Percentiles rank a stretch among this genome's conserved stretches.
These are phyloP conservation scores for Scortum barcoo DNA, from an alignment of 2,113 vertebrate species.

Conservation along the genomic window DNA sequence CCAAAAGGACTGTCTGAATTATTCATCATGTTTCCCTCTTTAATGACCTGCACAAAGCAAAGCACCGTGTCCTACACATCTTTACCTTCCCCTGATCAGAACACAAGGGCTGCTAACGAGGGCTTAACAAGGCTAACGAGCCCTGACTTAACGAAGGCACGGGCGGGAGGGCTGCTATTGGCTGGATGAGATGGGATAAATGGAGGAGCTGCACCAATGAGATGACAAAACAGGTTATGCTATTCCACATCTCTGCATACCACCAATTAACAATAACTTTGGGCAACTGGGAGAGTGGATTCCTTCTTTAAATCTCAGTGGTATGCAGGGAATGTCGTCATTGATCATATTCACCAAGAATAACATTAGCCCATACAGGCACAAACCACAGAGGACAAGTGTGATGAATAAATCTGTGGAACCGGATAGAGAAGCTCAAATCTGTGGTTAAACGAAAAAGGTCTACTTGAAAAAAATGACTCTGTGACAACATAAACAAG, in stretches of 20 bases:
- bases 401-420: neutral
- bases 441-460: neutral
- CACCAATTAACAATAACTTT: conserved; percentile 6
- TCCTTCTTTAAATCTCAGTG: conserved; percentile 25
- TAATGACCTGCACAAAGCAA: conserved; percentile 46
- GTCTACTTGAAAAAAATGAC: too few relatives aligned
- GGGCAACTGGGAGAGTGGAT: conserved; percentile 2
- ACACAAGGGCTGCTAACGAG: conserved; percentile 28
- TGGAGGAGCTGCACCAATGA: conserved; percentile 15
- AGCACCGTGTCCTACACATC: conserved; percentile 4
- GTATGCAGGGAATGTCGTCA: neutral
- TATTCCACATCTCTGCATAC: neutral
- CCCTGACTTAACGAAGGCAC: conserved; percentile 26
- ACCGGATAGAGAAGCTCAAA: neutral
- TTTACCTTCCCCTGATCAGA: neutral
- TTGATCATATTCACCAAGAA: conserved; percentile 17
- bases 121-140: conserved; percentile 38
- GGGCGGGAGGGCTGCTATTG: neutral
- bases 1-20: conserved; percentile 30
- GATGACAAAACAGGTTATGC: conserved; percentile 2
- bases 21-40: conserved; percentile 42
- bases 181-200: neutral
- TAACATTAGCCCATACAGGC: conserved; percentile 12
- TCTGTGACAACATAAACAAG: neutral
- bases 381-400: conserved; percentile 19